phyloP scores from a whole-genome alignment of 1,140 invertebrate genomes.

The Drosophila azteca region DNA sequence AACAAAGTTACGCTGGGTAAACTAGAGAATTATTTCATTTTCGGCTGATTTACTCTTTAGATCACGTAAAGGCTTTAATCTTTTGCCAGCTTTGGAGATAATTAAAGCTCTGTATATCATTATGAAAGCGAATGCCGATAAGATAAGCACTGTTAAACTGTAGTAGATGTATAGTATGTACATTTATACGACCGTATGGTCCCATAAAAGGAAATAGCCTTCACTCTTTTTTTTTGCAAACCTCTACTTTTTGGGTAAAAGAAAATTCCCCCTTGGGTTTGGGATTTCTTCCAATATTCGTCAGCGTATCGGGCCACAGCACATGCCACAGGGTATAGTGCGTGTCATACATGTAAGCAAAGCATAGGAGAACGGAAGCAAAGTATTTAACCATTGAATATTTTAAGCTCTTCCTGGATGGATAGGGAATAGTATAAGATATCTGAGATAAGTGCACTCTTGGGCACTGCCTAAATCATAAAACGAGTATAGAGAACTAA shows the following conservation, averaged over 20 bases:
- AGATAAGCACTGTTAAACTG: conserved; percentile 20
- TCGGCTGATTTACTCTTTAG: neutral
- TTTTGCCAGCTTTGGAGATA: conserved; percentile 11
- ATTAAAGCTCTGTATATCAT: conserved; percentile 21
- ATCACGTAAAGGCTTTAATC: conserved; percentile 24
- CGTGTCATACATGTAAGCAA: neutral
- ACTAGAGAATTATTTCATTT: too few relatives aligned
- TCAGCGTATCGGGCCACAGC: neutral
- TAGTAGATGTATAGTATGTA: conserved; percentile 32
- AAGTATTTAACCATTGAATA: too few relatives aligned
- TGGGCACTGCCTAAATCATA: too few relatives aligned
- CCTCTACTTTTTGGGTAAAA: neutral
- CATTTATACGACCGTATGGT: conserved; percentile 19
- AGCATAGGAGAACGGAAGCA: too few relatives aligned
- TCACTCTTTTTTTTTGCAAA: conserved; percentile 10
- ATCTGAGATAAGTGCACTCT: too few relatives aligned
- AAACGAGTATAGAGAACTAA: too few relatives aligned
- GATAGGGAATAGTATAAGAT: too few relatives aligned
- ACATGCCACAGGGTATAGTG: neutral
- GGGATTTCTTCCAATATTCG: neutral
- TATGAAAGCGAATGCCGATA: conserved; percentile 40
- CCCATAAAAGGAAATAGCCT: neutral
- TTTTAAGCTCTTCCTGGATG: too few relatives aligned
- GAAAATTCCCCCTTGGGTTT: too few relatives aligned
- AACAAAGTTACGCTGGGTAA: too few relatives aligned